Percentiles rank a stretch among this genome's conserved stretches.
Evolutionary conservation across 1,140 invertebrate genomes (phyloP).

Genomic region (Protaetia brevitarsis): DNA sequence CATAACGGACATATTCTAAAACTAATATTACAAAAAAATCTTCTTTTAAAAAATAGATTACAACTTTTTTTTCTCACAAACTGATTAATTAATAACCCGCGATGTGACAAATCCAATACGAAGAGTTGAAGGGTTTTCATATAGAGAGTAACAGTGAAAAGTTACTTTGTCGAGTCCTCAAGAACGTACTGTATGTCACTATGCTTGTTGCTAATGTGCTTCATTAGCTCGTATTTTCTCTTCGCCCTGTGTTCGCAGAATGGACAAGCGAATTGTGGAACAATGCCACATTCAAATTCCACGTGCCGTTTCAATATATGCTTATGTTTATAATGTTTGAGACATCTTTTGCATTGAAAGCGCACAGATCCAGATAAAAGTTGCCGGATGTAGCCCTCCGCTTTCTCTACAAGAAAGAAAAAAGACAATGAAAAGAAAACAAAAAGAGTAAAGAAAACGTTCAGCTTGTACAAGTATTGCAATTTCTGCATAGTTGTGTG

Average conservation of each 20-base stretch:
- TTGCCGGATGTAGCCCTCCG: background rate
- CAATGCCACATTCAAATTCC: constrained; percentile 58
- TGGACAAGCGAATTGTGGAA: constrained; percentile 47
- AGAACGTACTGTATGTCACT: too few species aligned
- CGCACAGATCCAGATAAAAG: background rate
- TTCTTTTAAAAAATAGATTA: too few species aligned
- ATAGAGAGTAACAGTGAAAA: too few species aligned
- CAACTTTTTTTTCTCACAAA: too few species aligned
- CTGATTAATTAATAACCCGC: too few species aligned
- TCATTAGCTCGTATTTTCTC: background rate
- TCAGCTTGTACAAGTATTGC: too few species aligned
- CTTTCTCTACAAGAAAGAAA: background rate
- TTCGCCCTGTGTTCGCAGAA: background rate
- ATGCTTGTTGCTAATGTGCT: background rate
- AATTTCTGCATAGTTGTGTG: too few species aligned
- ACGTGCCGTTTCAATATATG: constrained; percentile 50
- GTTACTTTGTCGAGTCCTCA: too few species aligned
- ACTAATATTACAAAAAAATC: too few species aligned
- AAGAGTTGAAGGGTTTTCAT: too few species aligned
- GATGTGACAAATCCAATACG: too few species aligned
- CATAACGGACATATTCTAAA: too few species aligned
- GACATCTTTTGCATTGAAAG: constrained; percentile 54
- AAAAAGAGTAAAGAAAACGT: background rate
- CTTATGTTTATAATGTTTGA: constrained; percentile 56
- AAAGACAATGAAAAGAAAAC: background rate